These are phyloP conservation scores for Xylota segnis DNA, from an alignment of 2,888 invertebrate genomes.

Conservation along the genomic window DNA sequence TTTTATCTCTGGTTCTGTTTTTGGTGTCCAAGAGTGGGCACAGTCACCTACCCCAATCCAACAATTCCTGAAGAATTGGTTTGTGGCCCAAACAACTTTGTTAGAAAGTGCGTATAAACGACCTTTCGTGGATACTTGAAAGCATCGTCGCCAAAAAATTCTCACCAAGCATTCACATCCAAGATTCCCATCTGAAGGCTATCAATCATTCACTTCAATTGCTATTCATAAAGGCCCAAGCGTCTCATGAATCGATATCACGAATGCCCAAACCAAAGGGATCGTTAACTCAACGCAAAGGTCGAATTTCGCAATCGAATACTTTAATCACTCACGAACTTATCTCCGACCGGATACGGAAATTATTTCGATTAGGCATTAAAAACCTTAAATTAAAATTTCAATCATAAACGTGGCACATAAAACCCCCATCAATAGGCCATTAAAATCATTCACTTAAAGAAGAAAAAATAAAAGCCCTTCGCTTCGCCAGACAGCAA, in stretches of 20 bases:
- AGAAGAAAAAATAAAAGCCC: neutral
- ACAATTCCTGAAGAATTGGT: too few species aligned
- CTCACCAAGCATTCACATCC: neutral
- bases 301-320: neutral
- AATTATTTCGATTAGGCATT: neutral
- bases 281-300: neutral
- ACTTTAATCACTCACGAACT: neutral
- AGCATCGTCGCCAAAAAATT: neutral
- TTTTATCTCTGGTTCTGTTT: too few species aligned
- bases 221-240: neutral
- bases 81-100: too few species aligned
- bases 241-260: neutral
- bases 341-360: slow-evolving; percentile 2
- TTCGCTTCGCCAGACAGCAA: neutral
- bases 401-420: neutral
- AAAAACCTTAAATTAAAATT: neutral
- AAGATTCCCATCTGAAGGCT: neutral
- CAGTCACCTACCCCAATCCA: too few species aligned
- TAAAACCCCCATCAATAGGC: neutral
- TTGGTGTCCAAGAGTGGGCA: too few species aligned
- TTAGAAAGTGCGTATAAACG: too few species aligned
- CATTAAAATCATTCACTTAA: slow-evolving; percentile 1
- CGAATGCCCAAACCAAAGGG: slow-evolving; percentile 3
- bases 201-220: neutral
- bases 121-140: too few species aligned